phyloP scores from a whole-genome alignment of 2,113 vertebrate genomes.

The Albula goreensis region DNA sequence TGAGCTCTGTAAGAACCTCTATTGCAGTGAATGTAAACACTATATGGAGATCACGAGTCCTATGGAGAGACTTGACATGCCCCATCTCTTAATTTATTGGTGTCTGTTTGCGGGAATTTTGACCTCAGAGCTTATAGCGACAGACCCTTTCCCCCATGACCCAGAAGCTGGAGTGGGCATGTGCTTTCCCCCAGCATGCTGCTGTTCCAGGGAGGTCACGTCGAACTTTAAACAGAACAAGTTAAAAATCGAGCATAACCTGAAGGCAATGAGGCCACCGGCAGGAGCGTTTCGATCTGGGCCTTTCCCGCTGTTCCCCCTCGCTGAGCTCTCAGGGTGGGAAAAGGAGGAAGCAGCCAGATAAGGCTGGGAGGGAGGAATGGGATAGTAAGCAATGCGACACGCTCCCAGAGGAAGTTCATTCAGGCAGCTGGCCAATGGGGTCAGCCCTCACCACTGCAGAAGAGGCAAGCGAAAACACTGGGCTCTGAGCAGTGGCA shows the following conservation, averaged over 20 bases:
- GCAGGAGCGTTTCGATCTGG: not conserved
- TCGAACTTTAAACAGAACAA: too few species aligned
- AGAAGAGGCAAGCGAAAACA: not conserved
- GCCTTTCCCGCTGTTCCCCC: not conserved
- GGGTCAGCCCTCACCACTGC: not conserved
- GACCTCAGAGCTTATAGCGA: too few species aligned
- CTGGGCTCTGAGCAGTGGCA: not conserved
- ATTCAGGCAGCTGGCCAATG: conserved; percentile 4
- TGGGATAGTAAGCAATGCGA: not conserved
- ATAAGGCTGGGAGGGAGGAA: not conserved
- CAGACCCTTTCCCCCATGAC: too few species aligned
- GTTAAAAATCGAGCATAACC: too few species aligned
- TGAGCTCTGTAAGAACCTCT: not conserved
- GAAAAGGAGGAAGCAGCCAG: not conserved
- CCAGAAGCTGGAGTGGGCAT: too few species aligned
- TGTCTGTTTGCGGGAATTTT: too few species aligned
- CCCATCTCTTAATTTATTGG: too few species aligned
- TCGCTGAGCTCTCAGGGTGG: not conserved
- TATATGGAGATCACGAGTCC: not conserved
- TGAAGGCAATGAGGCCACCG: not conserved
- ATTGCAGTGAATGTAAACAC: not conserved
- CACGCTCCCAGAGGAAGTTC: not conserved
- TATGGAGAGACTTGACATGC: not conserved
- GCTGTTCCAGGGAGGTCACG: too few species aligned
- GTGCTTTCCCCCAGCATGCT: too few species aligned